phyloP scores from a whole-genome alignment of 2,888 invertebrate genomes.

The Xylota sylvarum region DNA sequence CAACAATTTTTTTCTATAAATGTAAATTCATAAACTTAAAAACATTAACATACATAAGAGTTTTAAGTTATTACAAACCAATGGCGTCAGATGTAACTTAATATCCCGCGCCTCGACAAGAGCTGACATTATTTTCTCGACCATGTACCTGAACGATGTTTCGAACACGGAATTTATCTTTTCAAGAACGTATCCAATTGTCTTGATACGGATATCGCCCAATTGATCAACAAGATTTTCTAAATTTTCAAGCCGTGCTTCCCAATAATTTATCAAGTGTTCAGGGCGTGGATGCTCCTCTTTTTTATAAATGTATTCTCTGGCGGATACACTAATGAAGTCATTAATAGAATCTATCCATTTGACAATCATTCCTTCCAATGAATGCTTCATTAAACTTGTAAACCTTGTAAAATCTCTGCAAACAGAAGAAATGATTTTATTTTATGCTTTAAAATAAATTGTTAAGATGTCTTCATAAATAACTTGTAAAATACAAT shows the following conservation, averaged over 20 bases:
- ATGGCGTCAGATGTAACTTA: slow-evolving; percentile 90
- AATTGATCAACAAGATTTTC: slow-evolving; percentile 95
- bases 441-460: too few species aligned
- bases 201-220: slow-evolving; percentile 92
- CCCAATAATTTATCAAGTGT: slow-evolving; percentile 93
- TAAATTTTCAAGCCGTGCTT: slow-evolving; percentile 90
- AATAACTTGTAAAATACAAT: too few species aligned
- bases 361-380: slow-evolving; percentile 94
- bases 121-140: slow-evolving; percentile 90
- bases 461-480: too few species aligned
- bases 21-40: background rate
- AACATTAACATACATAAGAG: background rate
- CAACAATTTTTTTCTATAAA: slow-evolving; percentile 86
- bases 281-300: slow-evolving; percentile 90
- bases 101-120: slow-evolving; percentile 94
- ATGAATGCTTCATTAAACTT: slow-evolving; percentile 89
- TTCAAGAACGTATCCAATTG: slow-evolving; percentile 93
- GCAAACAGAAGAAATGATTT: background rate
- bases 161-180: slow-evolving; percentile 92
- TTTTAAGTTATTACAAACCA: slow-evolving; percentile 84
- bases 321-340: slow-evolving; percentile 88
- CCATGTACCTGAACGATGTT: slow-evolving; percentile 90
- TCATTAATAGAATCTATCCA: slow-evolving; percentile 94
- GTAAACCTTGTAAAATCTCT: slow-evolving; percentile 82
- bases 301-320: slow-evolving; percentile 89